Evolutionary conservation across 2,797 vertebrate species (phyloP).

Genomic region (Crocodylus rhombifer): DNA sequence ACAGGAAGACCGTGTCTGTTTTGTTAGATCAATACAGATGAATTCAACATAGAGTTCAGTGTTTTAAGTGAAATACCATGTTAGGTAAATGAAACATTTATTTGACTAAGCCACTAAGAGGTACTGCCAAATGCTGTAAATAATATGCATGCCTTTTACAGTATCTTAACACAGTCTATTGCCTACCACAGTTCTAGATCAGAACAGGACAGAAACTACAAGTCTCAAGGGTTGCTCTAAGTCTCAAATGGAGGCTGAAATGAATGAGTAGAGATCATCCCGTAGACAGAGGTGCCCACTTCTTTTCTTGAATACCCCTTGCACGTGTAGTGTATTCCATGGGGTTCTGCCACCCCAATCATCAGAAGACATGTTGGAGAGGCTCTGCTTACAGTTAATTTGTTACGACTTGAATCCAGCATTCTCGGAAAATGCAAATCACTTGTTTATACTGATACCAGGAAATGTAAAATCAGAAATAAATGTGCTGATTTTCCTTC

Average conservation of each 20-base stretch:
- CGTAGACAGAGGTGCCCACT: background rate
- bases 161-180: background rate
- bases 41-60: slow-evolving; percentile 23
- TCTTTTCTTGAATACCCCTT: background rate
- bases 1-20: slow-evolving; percentile 15
- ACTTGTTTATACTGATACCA: slow-evolving; percentile 72
- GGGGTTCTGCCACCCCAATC: background rate
- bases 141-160: background rate
- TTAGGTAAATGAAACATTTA: slow-evolving; percentile 62
- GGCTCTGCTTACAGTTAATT: slow-evolving; percentile 34
- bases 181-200: background rate
- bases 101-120: slow-evolving; percentile 43
- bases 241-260: background rate
- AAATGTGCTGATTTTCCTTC: slow-evolving; percentile 71
- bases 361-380: background rate
- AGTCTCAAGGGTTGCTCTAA: background rate
- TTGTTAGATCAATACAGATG: slow-evolving; percentile 29
- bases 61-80: slow-evolving; percentile 57
- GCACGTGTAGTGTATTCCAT: background rate
- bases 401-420: slow-evolving; percentile 37
- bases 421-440: slow-evolving; percentile 69
- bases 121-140: background rate
- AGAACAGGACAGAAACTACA: background rate
- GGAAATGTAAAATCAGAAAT: slow-evolving; percentile 72
- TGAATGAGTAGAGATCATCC: background rate